These are phyloP conservation scores for Drosophila seguyi DNA, from an alignment of 1,140 invertebrate genomes.

Conservation along the genomic window DNA sequence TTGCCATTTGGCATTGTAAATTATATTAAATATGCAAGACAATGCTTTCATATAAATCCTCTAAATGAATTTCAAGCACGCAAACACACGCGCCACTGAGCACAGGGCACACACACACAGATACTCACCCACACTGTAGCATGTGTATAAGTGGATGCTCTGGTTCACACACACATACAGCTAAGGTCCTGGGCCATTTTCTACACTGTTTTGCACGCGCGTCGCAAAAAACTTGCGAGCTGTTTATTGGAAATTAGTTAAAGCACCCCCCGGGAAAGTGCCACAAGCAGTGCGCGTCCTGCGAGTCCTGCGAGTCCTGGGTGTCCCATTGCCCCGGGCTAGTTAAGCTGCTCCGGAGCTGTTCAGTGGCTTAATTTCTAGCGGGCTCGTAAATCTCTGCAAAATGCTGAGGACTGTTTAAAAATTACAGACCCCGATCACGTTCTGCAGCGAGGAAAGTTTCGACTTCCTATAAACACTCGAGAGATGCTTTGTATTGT, in stretches of 20 bases:
- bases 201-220: conserved; percentile 54
- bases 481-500: conserved; percentile 51
- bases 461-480: conserved; percentile 63
- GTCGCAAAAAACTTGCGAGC: conserved; percentile 60
- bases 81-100: conserved; percentile 77
- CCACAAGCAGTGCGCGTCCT: background rate
- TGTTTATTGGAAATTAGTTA: conserved; percentile 80
- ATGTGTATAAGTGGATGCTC: conserved; percentile 38
- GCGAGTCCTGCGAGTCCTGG: background rate
- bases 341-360: conserved; percentile 42
- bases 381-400: conserved; percentile 71
- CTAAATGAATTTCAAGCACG: conserved; percentile 83
- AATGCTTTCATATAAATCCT: conserved; percentile 79
- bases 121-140: conserved; percentile 7
- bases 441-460: conserved; percentile 58
- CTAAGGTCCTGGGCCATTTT: conserved; percentile 48
- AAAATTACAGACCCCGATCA: conserved; percentile 63
- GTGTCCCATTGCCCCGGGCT: conserved; percentile 23
- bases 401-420: conserved; percentile 45
- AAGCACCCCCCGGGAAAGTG: conserved; percentile 42
- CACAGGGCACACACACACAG: conserved; percentile 23
- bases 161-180: conserved; percentile 1
- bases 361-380: conserved; percentile 68
- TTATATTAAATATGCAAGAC: conserved; percentile 83
- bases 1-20: conserved; percentile 64